A percentile compares a stretch with the other conserved stretches of the same genome.
Evolutionary conservation across 2,888 invertebrate species (phyloP).

Genomic region (Epinotia nisella): DNA sequence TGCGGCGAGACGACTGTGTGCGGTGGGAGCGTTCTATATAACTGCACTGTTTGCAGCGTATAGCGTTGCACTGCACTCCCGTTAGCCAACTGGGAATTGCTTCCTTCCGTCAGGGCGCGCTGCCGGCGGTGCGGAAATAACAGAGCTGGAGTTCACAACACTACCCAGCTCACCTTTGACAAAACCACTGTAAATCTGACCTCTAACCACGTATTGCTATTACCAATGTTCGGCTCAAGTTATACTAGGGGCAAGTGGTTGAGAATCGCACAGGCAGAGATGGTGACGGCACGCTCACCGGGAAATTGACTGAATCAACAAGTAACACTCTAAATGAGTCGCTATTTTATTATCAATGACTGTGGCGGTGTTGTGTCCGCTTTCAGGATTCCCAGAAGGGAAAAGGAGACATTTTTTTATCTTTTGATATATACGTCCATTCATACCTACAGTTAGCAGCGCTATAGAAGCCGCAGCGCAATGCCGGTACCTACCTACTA

Average conservation of each 20-base stretch:
- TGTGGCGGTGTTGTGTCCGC: not conserved
- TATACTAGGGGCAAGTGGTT: not conserved
- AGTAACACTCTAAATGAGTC: conserved; percentile 57
- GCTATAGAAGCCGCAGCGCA: not conserved
- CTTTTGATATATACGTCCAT: not conserved
- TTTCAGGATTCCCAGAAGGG: not conserved
- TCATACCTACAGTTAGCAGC: not conserved
- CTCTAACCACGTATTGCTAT: not conserved
- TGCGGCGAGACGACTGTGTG: conserved; percentile 21
- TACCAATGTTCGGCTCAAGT: not conserved
- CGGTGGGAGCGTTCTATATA: conserved; percentile 35
- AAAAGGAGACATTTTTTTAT: not conserved
- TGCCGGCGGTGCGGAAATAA: conserved; percentile 75
- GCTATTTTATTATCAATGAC: conserved; percentile 50
- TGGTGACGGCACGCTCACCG: conserved; percentile 70
- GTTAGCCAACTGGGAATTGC: conserved; percentile 73
- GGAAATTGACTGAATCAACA: conserved; percentile 80
- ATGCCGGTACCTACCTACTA: conserved; percentile 1
- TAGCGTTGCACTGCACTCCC: conserved; percentile 65
- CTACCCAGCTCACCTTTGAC: not conserved
- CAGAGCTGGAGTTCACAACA: conserved; percentile 48
- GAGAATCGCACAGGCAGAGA: conserved; percentile 61
- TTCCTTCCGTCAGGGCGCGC: conserved; percentile 74
- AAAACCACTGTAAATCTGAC: not conserved
- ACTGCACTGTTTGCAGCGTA: conserved; percentile 35